These are phyloP conservation scores for Antheraea pernyi DNA, from an alignment of 1,140 invertebrate species.

Conservation along the genomic window DNA sequence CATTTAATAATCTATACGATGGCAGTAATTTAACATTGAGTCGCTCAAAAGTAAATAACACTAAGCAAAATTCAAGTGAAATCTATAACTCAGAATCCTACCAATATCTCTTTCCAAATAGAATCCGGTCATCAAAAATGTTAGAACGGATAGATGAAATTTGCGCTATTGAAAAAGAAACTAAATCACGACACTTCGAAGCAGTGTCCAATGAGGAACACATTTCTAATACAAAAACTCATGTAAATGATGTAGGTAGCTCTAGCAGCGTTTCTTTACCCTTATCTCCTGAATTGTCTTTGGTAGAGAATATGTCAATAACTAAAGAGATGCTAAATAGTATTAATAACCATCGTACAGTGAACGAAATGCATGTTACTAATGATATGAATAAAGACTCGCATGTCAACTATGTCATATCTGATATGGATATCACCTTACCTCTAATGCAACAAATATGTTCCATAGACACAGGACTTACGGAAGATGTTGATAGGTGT, in stretches of 20 bases:
- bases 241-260: conserved; percentile 27
- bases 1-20: not conserved
- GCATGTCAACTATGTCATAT: conserved; percentile 39
- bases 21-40: not conserved
- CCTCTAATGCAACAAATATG: conserved; percentile 55
- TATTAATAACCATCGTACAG: conserved; percentile 28
- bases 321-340: conserved; percentile 40
- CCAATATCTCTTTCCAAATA: conserved; percentile 44
- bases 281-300: conserved; percentile 61
- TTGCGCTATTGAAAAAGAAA: conserved; percentile 12
- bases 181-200: not conserved
- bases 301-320: conserved; percentile 65
- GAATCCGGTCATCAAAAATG: conserved; percentile 14
- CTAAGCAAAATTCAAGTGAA: conserved; percentile 41
- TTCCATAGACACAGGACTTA: conserved; percentile 25
- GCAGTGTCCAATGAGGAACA: not conserved
- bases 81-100: conserved; percentile 65
- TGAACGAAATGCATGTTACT: conserved; percentile 30
- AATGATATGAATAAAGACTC: conserved; percentile 14
- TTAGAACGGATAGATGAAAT: conserved; percentile 50
- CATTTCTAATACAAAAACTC: not conserved
- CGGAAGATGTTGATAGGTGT: not conserved
- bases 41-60: not conserved
- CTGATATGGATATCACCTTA: conserved; percentile 40
- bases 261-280: conserved; percentile 60